Evolutionary conservation across 2,113 vertebrate genomes (phyloP), one percentile per base, ranked within the genome.

Genomic region (Dromiciops gliroides): DNA sequence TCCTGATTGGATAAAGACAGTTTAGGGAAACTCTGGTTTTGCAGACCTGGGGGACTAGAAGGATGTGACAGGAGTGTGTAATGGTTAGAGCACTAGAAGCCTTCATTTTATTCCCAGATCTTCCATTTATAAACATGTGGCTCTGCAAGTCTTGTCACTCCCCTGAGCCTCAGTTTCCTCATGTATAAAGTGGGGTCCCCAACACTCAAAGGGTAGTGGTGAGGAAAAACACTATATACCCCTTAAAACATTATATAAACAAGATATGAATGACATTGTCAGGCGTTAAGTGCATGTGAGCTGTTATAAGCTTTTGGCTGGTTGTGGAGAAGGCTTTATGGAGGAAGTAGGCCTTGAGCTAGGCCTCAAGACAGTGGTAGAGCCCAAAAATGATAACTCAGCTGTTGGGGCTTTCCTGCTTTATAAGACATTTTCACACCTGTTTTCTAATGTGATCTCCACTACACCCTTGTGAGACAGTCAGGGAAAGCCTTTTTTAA

Each of bases 381-480:
- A 49, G n/a, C 19, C 51, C 22, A 14, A n/a, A 47, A 91, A 37
- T 94, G 95, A 90, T 25, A 91, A 83, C 75, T 90, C 93, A 90
- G 51, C 24, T 24, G 49, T 94, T 95, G 47, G 51, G 26, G 67
- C 6, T 47, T 95, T 94, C 94, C 92, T 91, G 49, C 28, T 51
- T 96, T 94, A 47, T 95, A 49, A 91, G 47, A 22, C 51, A 48
- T 92, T 97, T 97, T 94, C 92, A 94, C 19, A 94, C 93, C 47
- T 22, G 89, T 92, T 95, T 2, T 91, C 51, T 93, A 8, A 94
- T 3, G 93, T 52, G 95, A 48, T 83, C 93, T 90, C 96, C 7
- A 95, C 49, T 94, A 96, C 89, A 48, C 91, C 12, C n/a, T 25
- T 93, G 2, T 91, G 67, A 75, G 23, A 8, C 88, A 50, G 48